These are phyloP conservation scores for Lucinisca nassula DNA, from an alignment of 2,888 invertebrate species.

Conservation along the genomic window DNA sequence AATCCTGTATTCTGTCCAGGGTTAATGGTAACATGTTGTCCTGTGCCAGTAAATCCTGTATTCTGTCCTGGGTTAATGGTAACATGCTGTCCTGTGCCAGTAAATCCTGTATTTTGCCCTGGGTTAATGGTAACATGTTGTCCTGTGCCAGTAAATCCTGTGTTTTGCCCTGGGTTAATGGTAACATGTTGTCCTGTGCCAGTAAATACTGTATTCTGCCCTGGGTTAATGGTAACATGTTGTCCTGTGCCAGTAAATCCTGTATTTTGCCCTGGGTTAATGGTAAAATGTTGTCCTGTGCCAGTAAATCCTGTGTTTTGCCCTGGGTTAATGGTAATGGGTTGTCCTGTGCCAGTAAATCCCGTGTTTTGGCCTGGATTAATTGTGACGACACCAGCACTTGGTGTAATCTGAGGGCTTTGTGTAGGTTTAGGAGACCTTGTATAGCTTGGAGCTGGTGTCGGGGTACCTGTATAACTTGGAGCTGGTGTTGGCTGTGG, in stretches of 20 bases:
- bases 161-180: too few relatives aligned
- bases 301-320: background rate
- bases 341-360: background rate
- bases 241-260: background rate
- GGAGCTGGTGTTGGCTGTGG: background rate
- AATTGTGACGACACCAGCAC: too few relatives aligned
- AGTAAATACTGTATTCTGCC: constrained; percentile 18
- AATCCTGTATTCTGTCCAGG: background rate
- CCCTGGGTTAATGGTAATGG: background rate
- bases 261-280: constrained; percentile 32
- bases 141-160: constrained; percentile 28
- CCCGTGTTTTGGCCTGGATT: background rate
- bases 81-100: background rate
- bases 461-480: background rate
- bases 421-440: too few relatives aligned
- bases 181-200: background rate
- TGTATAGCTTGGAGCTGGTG: too few relatives aligned
- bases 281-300: too few relatives aligned
- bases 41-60: constrained; percentile 5
- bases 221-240: constrained; percentile 26
- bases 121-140: background rate
- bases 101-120: background rate
- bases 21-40: background rate
- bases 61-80: constrained; percentile 18
- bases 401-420: too few relatives aligned